Conservation (phyloP, 2,888 invertebrate species). For the Hydrotaea diabolus region DNA sequence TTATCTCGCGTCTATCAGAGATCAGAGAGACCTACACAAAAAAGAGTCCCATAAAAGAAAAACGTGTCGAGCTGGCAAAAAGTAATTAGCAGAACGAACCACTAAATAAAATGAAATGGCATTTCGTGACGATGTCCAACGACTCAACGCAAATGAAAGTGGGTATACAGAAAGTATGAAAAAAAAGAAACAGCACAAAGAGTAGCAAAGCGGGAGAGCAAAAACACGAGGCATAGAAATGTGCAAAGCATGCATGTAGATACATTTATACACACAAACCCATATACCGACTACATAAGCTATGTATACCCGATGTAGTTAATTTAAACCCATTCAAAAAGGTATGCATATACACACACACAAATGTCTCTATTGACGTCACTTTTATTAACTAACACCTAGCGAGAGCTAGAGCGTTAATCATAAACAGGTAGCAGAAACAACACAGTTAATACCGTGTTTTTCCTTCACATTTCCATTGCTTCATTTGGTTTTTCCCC, state of each 20-base stretch:
- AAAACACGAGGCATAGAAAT: constrained; percentile 50
- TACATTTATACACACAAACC: neutral
- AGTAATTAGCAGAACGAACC: constrained; percentile 1
- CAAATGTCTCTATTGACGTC: constrained; percentile 40
- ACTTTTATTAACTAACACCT: constrained; percentile 13
- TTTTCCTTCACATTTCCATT: neutral
- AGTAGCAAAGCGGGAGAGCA: neutral
- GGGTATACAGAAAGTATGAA: constrained; percentile 21
- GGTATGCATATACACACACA: neutral
- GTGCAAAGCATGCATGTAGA: constrained; percentile 30
- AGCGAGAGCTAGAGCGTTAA: neutral
- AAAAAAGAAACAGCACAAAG: neutral
- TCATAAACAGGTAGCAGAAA: constrained; percentile 36
- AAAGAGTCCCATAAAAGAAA: neutral
- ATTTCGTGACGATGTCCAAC: neutral
- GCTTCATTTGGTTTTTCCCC: neutral
- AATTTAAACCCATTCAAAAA: neutral
- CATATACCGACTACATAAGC: no score
- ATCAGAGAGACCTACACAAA: constrained; percentile 33
- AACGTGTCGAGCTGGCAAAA: constrained; percentile 34
- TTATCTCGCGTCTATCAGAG: constrained; percentile 47
- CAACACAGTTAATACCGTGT: neutral
- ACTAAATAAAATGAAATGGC: neutral
- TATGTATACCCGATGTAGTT: no score
- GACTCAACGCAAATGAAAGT: neutral